Conservation (phyloP, 53 echinoderm and acorn worm species). For the Hippasteria phrygiana region DNA sequence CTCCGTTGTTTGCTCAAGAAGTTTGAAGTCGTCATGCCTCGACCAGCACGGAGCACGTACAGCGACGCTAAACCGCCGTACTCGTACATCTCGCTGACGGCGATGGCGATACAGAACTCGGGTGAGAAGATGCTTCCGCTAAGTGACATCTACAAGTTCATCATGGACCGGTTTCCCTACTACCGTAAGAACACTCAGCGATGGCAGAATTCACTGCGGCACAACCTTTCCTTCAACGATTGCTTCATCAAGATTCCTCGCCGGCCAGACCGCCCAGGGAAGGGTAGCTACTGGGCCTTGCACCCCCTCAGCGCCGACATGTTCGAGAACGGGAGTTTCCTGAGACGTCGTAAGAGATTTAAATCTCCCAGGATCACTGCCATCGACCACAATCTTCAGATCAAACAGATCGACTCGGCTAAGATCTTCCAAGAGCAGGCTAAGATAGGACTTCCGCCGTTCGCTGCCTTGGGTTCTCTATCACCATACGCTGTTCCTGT, state of each 20-base stretch:
- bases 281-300: slow-evolving; percentile 99
- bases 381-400: slow-evolving; percentile 92
- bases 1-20: slow-evolving; percentile 34
- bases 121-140: slow-evolving; percentile 96
- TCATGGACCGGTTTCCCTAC: slow-evolving; percentile 99
- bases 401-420: slow-evolving; percentile 97
- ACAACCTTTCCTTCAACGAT: slow-evolving; percentile 97
- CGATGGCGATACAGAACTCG: slow-evolving; percentile 99
- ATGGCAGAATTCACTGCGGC: slow-evolving; percentile 98
- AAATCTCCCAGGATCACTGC: slow-evolving; percentile 94
- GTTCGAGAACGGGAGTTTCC: slow-evolving; percentile 99
- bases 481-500: slow-evolving; percentile 82
- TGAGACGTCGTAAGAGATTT: slow-evolving; percentile 94
- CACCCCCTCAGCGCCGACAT: slow-evolving; percentile 97
- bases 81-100: slow-evolving; percentile 98
- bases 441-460: slow-evolving; percentile 85
- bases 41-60: slow-evolving; percentile 97
- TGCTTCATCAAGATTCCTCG: slow-evolving; percentile 99
- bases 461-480: slow-evolving; percentile 73
- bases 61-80: slow-evolving; percentile 99
- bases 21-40: slow-evolving; percentile 81
- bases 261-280: slow-evolving; percentile 98
- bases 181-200: slow-evolving; percentile 98
- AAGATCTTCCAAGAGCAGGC: slow-evolving; percentile 98
- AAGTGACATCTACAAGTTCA: slow-evolving; percentile 99